Base-by-base conservation (phyloP, 2,113 vertebrate species). In the Prionailurus bengalensis region DNA sequence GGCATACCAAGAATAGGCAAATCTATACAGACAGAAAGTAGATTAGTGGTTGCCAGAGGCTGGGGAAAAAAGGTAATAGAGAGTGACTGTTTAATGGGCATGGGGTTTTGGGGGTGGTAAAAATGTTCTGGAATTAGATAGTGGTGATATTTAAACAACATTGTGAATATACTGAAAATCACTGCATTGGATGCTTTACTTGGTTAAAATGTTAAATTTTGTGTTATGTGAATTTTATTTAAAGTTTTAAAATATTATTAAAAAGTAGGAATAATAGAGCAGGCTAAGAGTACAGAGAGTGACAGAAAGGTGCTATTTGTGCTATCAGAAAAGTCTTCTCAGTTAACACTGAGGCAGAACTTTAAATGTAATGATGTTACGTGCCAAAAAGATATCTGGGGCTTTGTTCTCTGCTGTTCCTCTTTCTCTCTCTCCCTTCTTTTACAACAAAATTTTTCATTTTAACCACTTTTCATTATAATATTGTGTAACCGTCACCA, bases 381-480 rank as follows among this genome's bases (percentile, higher is more conserved):
- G 3, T 19, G 33, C 19, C 27, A 92, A 39, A 84, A 4, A 53
- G 74, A 25, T 7, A 39, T 31, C 45, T 66, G 36, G 13, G 17
- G 31, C 11, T 63, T 76, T 71, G 61, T n/a, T 39, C 36, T 39
- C 79, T 65, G 2, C 19, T n/a, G 33, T 63, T 78, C n/a, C n/a
- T 39, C 42, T 17, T 31, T 25, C 19, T 33, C 10, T 7, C 19
- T 55, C 3, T 36, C 31, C 11, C 12, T 48, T 48, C 13, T 78
- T 78, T 42, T 10, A 94, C 51, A 4, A 86, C 3, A 94, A 70
- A 66, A 80, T 27, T 33, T 55, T 19, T 53, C 53, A 58, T 61
- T 94, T 94, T 48, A 93, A 36, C 31, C 16, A 76, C 29, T 55
- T 95, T 79, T 51, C 92, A 78, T 96, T 81, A 33, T 6, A 96